Evolutionary conservation across 2,797 vertebrate species (phyloP).

Genomic region (Margarornis squamiger): DNA sequence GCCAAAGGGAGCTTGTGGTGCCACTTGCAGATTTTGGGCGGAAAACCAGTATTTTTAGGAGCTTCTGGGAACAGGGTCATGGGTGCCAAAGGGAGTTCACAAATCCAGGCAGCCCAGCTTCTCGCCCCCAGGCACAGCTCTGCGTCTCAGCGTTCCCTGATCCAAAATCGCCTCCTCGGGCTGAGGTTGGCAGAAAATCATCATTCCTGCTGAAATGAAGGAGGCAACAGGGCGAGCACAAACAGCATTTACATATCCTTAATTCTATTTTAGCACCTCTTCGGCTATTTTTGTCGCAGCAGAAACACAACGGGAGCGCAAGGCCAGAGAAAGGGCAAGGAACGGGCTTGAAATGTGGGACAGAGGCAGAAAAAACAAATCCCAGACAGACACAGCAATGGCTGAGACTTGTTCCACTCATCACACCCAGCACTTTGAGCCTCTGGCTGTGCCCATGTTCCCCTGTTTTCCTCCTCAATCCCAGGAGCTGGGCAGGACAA

Average conservation of each 20-base stretch:
- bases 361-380: background rate
- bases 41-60: background rate
- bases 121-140: background rate
- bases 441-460: background rate
- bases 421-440: background rate
- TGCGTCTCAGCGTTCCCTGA: accelerated
- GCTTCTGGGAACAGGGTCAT: background rate
- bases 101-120: background rate
- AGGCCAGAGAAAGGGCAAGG: conserved; percentile 54
- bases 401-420: background rate
- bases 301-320: conserved; percentile 11
- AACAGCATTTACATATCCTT: conserved; percentile 43
- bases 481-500: background rate
- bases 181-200: background rate
- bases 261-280: conserved; percentile 60
- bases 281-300: conserved; percentile 9
- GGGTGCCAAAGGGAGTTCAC: background rate
- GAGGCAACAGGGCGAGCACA: background rate
- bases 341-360: background rate
- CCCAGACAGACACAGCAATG: accelerated
- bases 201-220: background rate
- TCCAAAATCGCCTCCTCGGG: background rate
- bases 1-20: accelerated
- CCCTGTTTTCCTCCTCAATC: background rate
- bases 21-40: accelerated